Conservation (phyloP, 2,113 vertebrate genomes). For the Phaetusa simplex region DNA sequence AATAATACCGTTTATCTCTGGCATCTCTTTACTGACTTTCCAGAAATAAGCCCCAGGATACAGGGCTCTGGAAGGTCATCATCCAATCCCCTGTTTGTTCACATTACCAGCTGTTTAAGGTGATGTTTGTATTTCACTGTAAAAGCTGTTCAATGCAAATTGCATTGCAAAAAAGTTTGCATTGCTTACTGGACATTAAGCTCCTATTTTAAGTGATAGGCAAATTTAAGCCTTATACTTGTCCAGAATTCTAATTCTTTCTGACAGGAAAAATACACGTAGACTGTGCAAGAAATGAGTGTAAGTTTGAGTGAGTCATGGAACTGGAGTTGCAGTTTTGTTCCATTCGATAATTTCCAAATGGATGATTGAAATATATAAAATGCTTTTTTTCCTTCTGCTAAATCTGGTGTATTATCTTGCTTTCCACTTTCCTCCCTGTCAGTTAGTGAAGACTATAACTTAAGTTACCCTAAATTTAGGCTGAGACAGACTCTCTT, state of each 20-base stretch:
- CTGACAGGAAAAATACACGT: neutral
- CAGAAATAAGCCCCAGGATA: neutral
- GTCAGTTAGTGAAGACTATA: neutral
- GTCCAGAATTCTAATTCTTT: neutral
- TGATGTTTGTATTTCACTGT: neutral
- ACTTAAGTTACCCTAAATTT: conserved; percentile 15
- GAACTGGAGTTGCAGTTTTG: neutral
- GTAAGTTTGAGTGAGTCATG: neutral
- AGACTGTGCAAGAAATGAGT: neutral
- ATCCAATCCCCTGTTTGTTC: neutral
- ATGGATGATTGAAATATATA: neutral
- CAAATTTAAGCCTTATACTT: neutral
- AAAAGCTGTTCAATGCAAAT: neutral
- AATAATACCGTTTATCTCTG: neutral
- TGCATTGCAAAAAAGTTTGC: neutral
- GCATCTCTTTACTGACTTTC: neutral
- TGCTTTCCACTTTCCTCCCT: neutral
- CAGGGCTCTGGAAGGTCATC: neutral
- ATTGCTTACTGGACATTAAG: neutral
- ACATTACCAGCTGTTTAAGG: neutral
- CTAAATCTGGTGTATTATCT: neutral
- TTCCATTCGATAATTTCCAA: neutral
- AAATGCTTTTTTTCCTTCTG: neutral
- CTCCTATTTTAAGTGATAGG: neutral
- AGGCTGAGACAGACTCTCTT: neutral